A percentile compares a stretch with the other conserved stretches of the same genome.
Conservation (phyloP, 2,797 vertebrate species). For the Simalia tracyae region DNA sequence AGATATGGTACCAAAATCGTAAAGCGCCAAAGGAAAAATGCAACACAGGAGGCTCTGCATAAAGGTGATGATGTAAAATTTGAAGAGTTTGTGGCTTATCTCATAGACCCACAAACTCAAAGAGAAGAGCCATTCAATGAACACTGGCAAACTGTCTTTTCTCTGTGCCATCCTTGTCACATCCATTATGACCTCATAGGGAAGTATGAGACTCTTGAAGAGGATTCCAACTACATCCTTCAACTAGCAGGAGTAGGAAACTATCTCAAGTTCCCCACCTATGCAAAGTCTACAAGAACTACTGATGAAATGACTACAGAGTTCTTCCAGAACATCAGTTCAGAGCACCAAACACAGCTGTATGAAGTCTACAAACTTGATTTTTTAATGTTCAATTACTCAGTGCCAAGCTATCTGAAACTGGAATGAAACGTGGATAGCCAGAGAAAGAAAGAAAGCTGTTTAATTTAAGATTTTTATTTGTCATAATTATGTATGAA, state of each 20-base stretch:
- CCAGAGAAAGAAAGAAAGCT: conserved; percentile 54
- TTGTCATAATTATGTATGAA: conserved; percentile 79
- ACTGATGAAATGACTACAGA: conserved; percentile 96
- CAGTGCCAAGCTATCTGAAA: conserved; percentile 92
- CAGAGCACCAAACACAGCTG: conserved; percentile 86
- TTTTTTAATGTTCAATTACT: conserved; percentile 99
- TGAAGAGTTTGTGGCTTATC: conserved; percentile 91
- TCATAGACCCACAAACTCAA: conserved; percentile 90
- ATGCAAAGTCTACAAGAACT: conserved; percentile 96
- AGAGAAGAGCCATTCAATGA: conserved; percentile 94
- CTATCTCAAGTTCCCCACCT: conserved; percentile 90
- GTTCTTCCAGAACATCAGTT: conserved; percentile 98
- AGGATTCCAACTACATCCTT: conserved; percentile 91
- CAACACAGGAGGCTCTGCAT: conserved; percentile 89
- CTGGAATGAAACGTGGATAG: conserved; percentile 78
- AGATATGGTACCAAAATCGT: conserved; percentile 96
- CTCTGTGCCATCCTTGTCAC: conserved; percentile 96
- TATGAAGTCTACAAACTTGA: conserved; percentile 97
- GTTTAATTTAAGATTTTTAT: conserved; percentile 83
- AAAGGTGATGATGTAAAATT: conserved; percentile 89
- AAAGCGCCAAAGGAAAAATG: conserved; percentile 91
- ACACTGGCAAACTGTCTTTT: conserved; percentile 96
- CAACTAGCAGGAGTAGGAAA: conserved; percentile 84
- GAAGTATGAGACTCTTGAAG: conserved; percentile 95
- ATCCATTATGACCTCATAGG: conserved; percentile 97